Evolutionary conservation across 2,797 vertebrate genomes (phyloP).

Genomic region (Adrianichthys oophorus): DNA sequence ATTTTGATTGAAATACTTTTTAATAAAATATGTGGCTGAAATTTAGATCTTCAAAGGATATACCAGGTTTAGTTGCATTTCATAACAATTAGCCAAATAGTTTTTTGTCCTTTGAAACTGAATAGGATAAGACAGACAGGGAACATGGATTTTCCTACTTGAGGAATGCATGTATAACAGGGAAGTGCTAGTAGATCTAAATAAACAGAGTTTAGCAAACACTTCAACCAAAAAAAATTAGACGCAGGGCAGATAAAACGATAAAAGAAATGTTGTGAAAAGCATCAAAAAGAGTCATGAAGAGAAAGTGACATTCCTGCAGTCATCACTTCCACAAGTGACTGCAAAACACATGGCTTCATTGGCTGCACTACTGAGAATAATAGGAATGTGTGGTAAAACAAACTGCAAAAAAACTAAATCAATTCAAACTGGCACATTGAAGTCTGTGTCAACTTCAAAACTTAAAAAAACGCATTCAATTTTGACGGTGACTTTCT

Average conservation of each 20-base stretch:
- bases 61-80: too few species aligned
- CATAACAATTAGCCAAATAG: too few species aligned
- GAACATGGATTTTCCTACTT: too few species aligned
- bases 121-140: too few species aligned
- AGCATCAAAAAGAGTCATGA: constrained; percentile 39
- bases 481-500: constrained; percentile 47
- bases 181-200: too few species aligned
- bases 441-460: constrained; percentile 19
- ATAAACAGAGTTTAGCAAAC: too few species aligned
- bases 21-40: too few species aligned
- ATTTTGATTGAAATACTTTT: too few species aligned
- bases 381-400: constrained; percentile 24
- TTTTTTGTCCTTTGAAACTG: too few species aligned
- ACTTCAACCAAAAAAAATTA: constrained; percentile 4
- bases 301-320: constrained; percentile 49
- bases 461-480: constrained; percentile 58
- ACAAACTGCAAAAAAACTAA: constrained; percentile 28
- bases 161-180: too few species aligned
- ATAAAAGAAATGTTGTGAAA: constrained; percentile 27
- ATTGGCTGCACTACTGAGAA: constrained; percentile 49
- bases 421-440: constrained; percentile 17
- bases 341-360: constrained; percentile 72
- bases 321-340: constrained; percentile 62
- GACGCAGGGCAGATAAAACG: constrained; percentile 14
- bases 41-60: too few species aligned